Evolutionary conservation across 2,888 invertebrate species (phyloP).

Genomic region (Eupeodes latifasciatus): DNA sequence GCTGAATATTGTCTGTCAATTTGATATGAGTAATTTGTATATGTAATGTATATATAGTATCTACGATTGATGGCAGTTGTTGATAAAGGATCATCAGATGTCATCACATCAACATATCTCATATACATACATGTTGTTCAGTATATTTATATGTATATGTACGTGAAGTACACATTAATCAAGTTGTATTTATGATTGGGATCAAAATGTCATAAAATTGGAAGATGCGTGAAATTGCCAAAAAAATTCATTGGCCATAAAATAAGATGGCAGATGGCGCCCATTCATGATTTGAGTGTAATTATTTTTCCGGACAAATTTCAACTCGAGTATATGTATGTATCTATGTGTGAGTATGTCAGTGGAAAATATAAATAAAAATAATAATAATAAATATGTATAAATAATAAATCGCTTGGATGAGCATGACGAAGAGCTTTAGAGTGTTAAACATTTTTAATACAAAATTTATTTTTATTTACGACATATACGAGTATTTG

Average conservation of each 20-base stretch:
- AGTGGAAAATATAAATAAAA: background rate
- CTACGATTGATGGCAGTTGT: background rate
- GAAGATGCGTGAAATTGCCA: slow-evolving; percentile 60
- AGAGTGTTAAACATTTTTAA: slow-evolving; percentile 5
- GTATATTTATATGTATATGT: background rate
- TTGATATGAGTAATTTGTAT: background rate
- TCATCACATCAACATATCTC: slow-evolving; percentile 49
- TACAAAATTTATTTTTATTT: background rate
- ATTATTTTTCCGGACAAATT: slow-evolving; percentile 25
- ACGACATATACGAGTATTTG: no score
- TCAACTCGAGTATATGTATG: background rate
- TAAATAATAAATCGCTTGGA: slow-evolving; percentile 22
- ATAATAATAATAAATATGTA: background rate
- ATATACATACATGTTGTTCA: background rate
- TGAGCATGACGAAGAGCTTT: slow-evolving; percentile 13
- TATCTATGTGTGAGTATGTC: background rate
- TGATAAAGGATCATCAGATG: slow-evolving; percentile 52
- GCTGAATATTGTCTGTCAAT: slow-evolving; percentile 41
- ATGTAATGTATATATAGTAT: background rate
- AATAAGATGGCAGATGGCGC: slow-evolving; percentile 43
- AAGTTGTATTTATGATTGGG: slow-evolving; percentile 56
- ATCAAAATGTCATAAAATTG: slow-evolving; percentile 70
- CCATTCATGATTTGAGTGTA: slow-evolving; percentile 8
- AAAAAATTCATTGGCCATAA: slow-evolving; percentile 58
- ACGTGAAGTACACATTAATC: slow-evolving; percentile 56